Evolutionary conservation across 2,888 invertebrate genomes (phyloP).

Genomic region (Aproaerema taeniolella): DNA sequence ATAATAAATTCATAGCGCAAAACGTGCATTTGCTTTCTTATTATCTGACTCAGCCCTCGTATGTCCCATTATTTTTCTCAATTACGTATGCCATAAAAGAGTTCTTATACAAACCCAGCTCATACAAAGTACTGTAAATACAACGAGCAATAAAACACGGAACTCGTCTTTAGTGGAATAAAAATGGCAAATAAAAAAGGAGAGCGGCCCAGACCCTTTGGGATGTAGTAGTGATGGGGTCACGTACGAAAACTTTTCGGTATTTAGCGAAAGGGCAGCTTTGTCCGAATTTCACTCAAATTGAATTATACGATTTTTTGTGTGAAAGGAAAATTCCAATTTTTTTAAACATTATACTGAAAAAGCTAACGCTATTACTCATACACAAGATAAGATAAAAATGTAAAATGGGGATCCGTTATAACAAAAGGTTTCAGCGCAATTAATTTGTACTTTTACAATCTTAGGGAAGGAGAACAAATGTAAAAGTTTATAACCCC

Average conservation of each 20-base stretch:
- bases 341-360: not conserved
- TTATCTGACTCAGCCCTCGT: no score
- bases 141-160: slow-evolving; percentile 51
- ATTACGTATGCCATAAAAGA: not conserved
- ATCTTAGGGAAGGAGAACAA: slow-evolving; percentile 51
- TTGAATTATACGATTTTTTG: slow-evolving; percentile 39
- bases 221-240: slow-evolving; percentile 52
- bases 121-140: slow-evolving; percentile 38
- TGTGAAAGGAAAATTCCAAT: slow-evolving; percentile 7
- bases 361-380: not conserved
- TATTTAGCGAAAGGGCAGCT: slow-evolving; percentile 57
- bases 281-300: slow-evolving; percentile 43
- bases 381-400: not conserved
- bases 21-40: no score
- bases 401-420: slow-evolving; percentile 9
- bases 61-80: no score
- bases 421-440: slow-evolving; percentile 18
- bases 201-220: slow-evolving; percentile 32
- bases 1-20: no score
- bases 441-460: slow-evolving; percentile 46
- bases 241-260: slow-evolving; percentile 64
- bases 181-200: slow-evolving; percentile 42
- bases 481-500: slow-evolving; percentile 67
- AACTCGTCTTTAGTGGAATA: slow-evolving; percentile 40
- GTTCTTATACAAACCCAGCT: not conserved